These are phyloP conservation scores for Salvelinus namaycush DNA, from an alignment of 2,113 vertebrate species.

Conservation along the genomic window DNA sequence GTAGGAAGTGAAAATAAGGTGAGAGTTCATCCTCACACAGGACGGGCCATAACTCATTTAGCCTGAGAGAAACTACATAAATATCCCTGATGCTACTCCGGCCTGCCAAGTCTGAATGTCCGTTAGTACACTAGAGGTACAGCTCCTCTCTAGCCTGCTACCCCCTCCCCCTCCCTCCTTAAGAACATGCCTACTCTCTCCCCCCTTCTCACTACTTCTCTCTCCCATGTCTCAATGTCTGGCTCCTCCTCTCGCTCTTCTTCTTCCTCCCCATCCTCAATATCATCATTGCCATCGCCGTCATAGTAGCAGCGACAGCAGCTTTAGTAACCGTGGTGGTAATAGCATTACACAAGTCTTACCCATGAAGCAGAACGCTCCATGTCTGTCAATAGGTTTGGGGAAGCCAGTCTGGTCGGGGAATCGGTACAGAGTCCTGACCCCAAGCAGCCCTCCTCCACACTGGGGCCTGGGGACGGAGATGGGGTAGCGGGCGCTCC, in stretches of 20 bases:
- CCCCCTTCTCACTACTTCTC: neutral
- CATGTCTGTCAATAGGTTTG: conserved; percentile 75
- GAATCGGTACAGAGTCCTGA: conserved; percentile 89
- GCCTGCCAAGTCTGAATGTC: neutral
- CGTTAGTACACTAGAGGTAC: neutral
- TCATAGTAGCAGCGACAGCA: neutral
- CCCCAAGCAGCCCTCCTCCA: conserved; percentile 88
- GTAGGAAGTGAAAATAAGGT: conserved; percentile 14
- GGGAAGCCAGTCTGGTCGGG: conserved; percentile 90
- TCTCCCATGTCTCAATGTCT: neutral
- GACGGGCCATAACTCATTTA: neutral
- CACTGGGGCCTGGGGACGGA: conserved; percentile 86
- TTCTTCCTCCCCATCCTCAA: neutral
- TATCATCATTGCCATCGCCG: neutral
- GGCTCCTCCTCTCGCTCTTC: too few species aligned
- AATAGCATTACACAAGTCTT: conserved; percentile 49
- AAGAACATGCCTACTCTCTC: too few species aligned
- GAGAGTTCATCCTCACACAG: conserved; percentile 7
- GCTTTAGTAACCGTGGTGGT: neutral
- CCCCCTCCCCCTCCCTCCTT: too few species aligned
- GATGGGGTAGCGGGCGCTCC: conserved; percentile 91
- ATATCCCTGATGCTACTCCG: neutral
- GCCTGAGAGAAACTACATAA: neutral
- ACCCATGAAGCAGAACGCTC: conserved; percentile 92
- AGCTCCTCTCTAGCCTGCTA: neutral